Percentiles rank a stretch among this genome's conserved stretches.
These are phyloP conservation scores for Strigamia maritima DNA, from an alignment of 2,888 invertebrate genomes.

Conservation along the genomic window DNA sequence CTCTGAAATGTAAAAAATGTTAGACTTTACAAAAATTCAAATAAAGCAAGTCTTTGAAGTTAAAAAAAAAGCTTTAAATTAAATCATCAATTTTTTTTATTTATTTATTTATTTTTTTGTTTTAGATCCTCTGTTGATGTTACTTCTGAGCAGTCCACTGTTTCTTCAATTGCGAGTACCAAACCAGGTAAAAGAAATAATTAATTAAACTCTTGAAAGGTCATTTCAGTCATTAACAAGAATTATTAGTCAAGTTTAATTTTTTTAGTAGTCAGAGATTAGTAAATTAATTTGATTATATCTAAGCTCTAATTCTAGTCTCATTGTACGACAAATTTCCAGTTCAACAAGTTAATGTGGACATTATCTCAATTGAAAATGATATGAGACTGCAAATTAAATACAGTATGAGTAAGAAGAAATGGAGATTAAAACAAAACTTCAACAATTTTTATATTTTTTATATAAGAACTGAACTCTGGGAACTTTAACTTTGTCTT, in stretches of 20 bases:
- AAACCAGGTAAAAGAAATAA: conserved; percentile 27
- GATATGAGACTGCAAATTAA: too few relatives aligned
- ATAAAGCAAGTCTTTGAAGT: neutral
- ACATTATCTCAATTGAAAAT: neutral
- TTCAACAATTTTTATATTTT: too few relatives aligned
- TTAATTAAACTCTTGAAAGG: too few relatives aligned
- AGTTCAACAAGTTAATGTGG: neutral
- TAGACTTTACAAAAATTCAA: neutral
- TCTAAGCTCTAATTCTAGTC: neutral
- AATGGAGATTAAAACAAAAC: too few relatives aligned
- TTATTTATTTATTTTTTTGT: neutral
- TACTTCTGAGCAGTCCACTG: neutral
- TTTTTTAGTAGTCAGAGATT: neutral
- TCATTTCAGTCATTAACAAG: too few relatives aligned
- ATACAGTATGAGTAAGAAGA: too few relatives aligned
- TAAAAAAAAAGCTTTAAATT: neutral
- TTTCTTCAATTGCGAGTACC: neutral
- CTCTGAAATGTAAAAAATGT: neutral
- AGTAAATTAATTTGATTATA: neutral
- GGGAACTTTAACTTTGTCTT: too few relatives aligned
- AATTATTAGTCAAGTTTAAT: too few relatives aligned
- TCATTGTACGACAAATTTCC: neutral
- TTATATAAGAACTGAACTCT: too few relatives aligned
- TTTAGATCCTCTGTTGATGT: conserved; percentile 1
- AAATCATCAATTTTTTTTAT: neutral